phyloP scores from a whole-genome alignment of 2,113 vertebrate genomes.

The Spea multiplicata region DNA sequence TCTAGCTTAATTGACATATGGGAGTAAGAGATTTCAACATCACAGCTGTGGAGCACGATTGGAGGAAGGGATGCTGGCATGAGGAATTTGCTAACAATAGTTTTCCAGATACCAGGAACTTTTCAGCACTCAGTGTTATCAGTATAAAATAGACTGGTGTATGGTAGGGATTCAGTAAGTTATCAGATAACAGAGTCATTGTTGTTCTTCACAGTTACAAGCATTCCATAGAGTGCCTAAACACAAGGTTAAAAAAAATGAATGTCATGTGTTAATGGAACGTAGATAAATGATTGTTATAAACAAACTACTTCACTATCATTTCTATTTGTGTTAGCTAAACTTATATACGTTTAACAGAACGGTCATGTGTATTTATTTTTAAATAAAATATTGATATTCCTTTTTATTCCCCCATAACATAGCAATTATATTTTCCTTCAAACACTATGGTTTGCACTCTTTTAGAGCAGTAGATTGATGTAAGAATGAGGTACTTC shows the following conservation, averaged over 20 bases:
- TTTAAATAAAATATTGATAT: too few relatives aligned
- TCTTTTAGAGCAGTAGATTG: too few relatives aligned
- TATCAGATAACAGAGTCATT: neutral
- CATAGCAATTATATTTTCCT: too few relatives aligned
- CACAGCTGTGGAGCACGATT: too few relatives aligned
- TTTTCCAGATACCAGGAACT: neutral
- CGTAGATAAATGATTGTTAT: neutral
- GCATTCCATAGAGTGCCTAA: neutral
- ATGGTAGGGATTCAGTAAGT: neutral
- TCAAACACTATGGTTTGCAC: too few relatives aligned
- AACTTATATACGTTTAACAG: too few relatives aligned
- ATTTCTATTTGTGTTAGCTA: neutral
- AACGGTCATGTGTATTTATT: too few relatives aligned
- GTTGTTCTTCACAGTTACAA: neutral
- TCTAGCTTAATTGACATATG: too few relatives aligned
- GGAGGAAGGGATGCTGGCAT: neutral
- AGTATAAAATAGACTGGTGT: neutral
- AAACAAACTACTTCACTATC: neutral
- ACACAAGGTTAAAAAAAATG: neutral
- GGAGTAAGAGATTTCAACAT: too few relatives aligned
- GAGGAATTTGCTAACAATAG: neutral
- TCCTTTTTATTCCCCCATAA: too few relatives aligned
- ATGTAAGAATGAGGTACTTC: too few relatives aligned
- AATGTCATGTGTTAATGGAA: neutral
- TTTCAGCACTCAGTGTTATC: neutral